Evolutionary conservation across 2,888 invertebrate species (phyloP).

Genomic region (Phasia obesa): DNA sequence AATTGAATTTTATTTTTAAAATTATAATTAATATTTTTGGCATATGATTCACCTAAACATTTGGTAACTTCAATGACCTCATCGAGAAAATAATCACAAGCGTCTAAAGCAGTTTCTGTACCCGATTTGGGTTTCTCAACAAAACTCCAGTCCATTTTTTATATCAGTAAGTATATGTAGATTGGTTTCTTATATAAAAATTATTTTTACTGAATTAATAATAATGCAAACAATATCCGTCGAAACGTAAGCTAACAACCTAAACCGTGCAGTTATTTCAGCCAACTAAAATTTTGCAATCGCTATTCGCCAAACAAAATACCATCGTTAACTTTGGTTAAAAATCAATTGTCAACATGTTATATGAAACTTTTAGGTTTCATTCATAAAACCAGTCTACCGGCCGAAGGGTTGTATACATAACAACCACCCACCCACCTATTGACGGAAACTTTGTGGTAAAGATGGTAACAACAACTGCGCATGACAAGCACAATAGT

Average conservation of each 20-base stretch:
- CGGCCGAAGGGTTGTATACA: slow-evolving; percentile 36
- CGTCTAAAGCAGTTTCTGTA: slow-evolving; percentile 87
- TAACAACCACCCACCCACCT: slow-evolving; percentile 27
- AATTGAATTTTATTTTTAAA: slow-evolving; percentile 19
- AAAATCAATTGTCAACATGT: slow-evolving; percentile 67
- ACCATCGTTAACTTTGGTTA: slow-evolving; percentile 65
- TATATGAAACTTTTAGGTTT: slow-evolving; percentile 46
- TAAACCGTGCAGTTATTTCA: slow-evolving; percentile 49
- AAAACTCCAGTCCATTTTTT: slow-evolving; percentile 81
- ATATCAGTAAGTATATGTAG: background rate
- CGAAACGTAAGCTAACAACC: slow-evolving; percentile 46
- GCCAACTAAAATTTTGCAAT: slow-evolving; percentile 54
- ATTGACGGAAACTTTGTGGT: background rate
- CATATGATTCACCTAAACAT: slow-evolving; percentile 82
- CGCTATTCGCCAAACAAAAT: slow-evolving; percentile 35
- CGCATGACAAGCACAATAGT: slow-evolving; percentile 76
- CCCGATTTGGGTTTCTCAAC: slow-evolving; percentile 80
- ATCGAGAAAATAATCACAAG: slow-evolving; percentile 88
- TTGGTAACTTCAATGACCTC: slow-evolving; percentile 85
- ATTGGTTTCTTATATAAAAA: background rate
- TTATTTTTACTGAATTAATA: background rate
- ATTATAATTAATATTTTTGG: background rate
- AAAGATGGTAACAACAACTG: slow-evolving; percentile 71
- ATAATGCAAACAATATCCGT: background rate
- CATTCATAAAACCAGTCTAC: slow-evolving; percentile 65